phyloP scores from a whole-genome alignment of 92 coral and sea anemone species.

The Muricea muricata region DNA sequence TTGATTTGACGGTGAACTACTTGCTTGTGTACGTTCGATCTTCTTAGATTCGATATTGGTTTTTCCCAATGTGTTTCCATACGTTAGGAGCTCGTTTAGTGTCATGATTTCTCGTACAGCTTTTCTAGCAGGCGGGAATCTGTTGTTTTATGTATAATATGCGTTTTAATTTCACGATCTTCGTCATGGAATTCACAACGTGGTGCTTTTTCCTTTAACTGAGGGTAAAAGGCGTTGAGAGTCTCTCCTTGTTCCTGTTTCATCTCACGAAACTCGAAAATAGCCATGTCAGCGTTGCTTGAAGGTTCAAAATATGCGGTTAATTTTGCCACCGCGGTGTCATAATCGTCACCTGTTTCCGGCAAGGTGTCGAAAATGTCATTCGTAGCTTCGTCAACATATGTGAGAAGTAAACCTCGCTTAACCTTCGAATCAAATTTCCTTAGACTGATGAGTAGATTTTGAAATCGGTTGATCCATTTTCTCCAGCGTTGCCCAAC shows the following conservation, averaged over 20 bases:
- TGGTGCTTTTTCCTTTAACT: constrained; percentile 44
- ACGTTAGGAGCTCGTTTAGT: too few species aligned
- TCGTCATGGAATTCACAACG: constrained; percentile 30
- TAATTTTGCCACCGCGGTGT: constrained; percentile 27
- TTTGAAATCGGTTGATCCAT: too few species aligned
- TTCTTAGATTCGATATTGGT: too few species aligned
- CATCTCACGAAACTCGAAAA: constrained; percentile 48
- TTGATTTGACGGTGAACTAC: not conserved
- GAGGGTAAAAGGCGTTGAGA: too few species aligned
- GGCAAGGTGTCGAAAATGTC: constrained; percentile 51
- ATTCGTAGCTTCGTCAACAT: constrained; percentile 58
- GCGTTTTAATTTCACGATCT: constrained; percentile 55
- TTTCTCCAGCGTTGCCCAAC: too few species aligned
- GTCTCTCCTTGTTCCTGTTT: constrained; percentile 11
- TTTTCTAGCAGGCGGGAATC: constrained; percentile 43
- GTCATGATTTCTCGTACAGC: constrained; percentile 46
- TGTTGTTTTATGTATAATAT: constrained; percentile 34
- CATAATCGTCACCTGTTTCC: constrained; percentile 39
- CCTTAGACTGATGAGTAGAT: too few species aligned
- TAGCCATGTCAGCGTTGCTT: constrained; percentile 43
- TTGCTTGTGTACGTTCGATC: constrained; percentile 20
- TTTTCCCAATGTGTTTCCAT: constrained; percentile 10
- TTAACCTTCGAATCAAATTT: constrained; percentile 55
- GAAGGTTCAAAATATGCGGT: constrained; percentile 17
- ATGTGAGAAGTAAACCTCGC: constrained; percentile 64